Conservation (phyloP, 2,888 invertebrate species). For the Brachyopa scutellaris region DNA sequence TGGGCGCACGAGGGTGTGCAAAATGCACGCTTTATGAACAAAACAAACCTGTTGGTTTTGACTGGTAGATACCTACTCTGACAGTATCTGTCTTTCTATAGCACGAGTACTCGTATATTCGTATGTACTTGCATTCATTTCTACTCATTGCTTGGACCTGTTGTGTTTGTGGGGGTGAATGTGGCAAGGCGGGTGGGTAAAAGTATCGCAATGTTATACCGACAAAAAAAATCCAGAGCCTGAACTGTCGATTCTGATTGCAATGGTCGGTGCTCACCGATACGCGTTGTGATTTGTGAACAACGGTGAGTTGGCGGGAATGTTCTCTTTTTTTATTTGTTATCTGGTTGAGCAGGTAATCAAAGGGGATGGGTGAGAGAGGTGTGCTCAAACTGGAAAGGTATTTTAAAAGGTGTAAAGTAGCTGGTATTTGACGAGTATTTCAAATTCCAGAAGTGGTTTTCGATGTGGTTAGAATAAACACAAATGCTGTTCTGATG, state of each 20-base stretch:
- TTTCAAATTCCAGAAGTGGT: slow-evolving; percentile 41
- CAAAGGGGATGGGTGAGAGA: not conserved
- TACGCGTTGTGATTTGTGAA: slow-evolving; percentile 27
- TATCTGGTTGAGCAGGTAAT: not conserved
- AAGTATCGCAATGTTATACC: slow-evolving; percentile 25
- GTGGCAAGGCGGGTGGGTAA: not conserved
- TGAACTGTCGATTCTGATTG: too few species aligned
- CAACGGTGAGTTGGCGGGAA: slow-evolving; percentile 29
- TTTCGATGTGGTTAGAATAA: not conserved
- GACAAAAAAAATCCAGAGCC: too few species aligned
- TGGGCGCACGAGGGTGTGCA: slow-evolving; percentile 9
- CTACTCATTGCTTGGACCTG: slow-evolving; percentile 4
- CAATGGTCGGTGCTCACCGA: not conserved
- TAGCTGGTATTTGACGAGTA: slow-evolving; percentile 23
- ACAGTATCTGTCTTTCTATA: not conserved
- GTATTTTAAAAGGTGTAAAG: slow-evolving; percentile 11
- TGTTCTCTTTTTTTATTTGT: not conserved
- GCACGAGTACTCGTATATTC: too few species aligned
- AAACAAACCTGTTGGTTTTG: slow-evolving; percentile 54
- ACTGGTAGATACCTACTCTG: not conserved
- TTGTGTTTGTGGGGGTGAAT: not conserved
- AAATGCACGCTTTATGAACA: slow-evolving; percentile 47
- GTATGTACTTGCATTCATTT: not conserved
- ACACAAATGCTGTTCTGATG: too few species aligned
- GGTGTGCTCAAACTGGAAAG: not conserved